Evolutionary conservation across 2,888 invertebrate genomes (phyloP), one percentile per base, ranked within the genome.

Genomic region (Panzeria rudis): DNA sequence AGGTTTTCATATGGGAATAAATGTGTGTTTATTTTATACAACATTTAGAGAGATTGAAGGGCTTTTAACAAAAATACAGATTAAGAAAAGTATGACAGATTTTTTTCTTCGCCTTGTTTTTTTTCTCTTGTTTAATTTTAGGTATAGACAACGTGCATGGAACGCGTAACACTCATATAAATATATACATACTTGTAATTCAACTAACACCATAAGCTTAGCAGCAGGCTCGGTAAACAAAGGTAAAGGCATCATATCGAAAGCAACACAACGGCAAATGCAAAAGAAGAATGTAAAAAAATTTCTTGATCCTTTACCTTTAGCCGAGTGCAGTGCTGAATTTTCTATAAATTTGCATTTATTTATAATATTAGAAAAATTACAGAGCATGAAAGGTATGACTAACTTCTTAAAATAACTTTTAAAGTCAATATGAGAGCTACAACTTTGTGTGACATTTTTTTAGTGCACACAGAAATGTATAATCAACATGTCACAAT

Each of bases 171-270:
- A 47, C 56, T 32, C 56, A 13, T 29, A 66, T 2, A 61, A 23
- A 5, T 47, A 50, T 50, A n/a, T 25, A 15, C 17, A 15, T 64
- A 2, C 20, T 29, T 66, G 35, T 41, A 52, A 69, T 78, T 50
- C 29, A 61, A 69, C 78, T 52, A 78, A 61, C 75, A 66, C 44
- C 50, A 20, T 50, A 32, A 41, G 41, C n/a, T 62, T 20, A 54
- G 50, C 44, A 56, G 50, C 54, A 35, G 66, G 23, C 44, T 66
- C 2, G 44, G 29, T 13, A 23, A 59, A 25, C 47, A 50, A 50
- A 64, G 7, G 38, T 17, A 78, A 59, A 66, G 20, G 41, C 38
- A 52, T n/a, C 35, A 50, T 4, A 25, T 7, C 38, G 38, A 44
- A 75, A 41, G 17, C 54, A 64, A 59, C 29, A n/a, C 17, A 35